Conservation (phyloP, 2,797 vertebrate species). For the Caiman crocodilus region DNA sequence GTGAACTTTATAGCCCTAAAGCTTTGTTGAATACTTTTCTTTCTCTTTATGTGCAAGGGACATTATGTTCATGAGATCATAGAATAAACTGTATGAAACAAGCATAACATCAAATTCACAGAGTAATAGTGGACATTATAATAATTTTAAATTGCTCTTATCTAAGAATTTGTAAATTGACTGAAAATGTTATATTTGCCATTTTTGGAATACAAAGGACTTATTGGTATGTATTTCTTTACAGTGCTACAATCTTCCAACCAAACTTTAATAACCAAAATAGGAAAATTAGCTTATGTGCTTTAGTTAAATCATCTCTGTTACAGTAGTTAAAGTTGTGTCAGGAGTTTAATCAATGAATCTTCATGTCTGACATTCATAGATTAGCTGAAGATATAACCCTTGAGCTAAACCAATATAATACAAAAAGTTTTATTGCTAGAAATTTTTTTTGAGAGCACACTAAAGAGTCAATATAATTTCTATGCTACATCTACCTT, state of each 20-base stretch:
- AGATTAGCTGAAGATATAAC: too few species aligned
- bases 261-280: slow-evolving; percentile 21
- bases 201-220: not conserved
- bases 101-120: too few species aligned
- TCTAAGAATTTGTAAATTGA: not conserved
- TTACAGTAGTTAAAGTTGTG: slow-evolving; percentile 34
- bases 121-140: fast-evolving
- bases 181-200: not conserved
- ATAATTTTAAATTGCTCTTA: not conserved
- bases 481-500: too few species aligned
- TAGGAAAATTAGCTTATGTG: not conserved
- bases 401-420: too few species aligned
- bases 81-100: too few species aligned
- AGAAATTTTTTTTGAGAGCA: too few species aligned
- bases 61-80: not conserved
- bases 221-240: not conserved
- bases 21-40: not conserved
- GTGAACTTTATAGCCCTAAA: not conserved
- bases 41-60: not conserved
- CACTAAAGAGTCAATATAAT: too few species aligned
- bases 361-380: slow-evolving; percentile 57
- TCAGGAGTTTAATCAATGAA: slow-evolving; percentile 43
- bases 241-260: not conserved
- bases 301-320: slow-evolving; percentile 36
- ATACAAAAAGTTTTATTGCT: too few species aligned